Base-by-base conservation (phyloP, 2,113 vertebrate species). In the Aix galericulata region DNA sequence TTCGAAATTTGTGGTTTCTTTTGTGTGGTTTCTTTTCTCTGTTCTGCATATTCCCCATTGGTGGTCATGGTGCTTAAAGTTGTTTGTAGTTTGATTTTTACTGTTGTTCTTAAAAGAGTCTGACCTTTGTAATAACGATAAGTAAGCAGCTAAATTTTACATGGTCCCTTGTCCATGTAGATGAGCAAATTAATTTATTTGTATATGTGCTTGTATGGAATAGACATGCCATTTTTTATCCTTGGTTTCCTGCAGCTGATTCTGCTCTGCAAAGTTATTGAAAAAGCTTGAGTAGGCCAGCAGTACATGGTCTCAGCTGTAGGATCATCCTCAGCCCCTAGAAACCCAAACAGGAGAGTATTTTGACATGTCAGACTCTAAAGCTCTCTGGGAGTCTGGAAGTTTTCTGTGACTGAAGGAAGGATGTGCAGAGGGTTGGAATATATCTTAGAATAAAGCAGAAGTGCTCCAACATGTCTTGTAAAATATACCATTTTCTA, bases 281-380 rank as follows among this genome's bases (percentile, higher is more conserved):
- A 56, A 86, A 86, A 94, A 94, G 63, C 26, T 88, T 94, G 73
- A 72, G 75, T 71, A 36, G 34, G 67, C 40, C 76, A 86, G n/a
- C 46, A 81, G 82, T 36, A 36, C n/a, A 27, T 77, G 63, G 38
- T 50, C 74, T 95, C 66, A 81, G 50, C 11, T 79, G 63, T 73
- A 76, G 89, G 55, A 60, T 88, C 59, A 36, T 63, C 34, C 40
- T 72, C 82, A 75, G 83, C 25, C 23, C 89, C 64, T 69, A 81
- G 76, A 96, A 96, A 81, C 77, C 4, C 64, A 81, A 93, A 91
- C 20, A n/a, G 14, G 56, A 58, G 15, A 81, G 4, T 32, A 53
- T 91, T 94, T 93, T 89, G 72, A 86, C 58, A 71, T 56, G 38
- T 79, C 89, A 86, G 89, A 40, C 31, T 78, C 52, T 63, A 67